Percentiles rank a stretch among this genome's conserved stretches.
Evolutionary conservation across 2,113 vertebrate species (phyloP).

Genomic region (Procavia capensis): DNA sequence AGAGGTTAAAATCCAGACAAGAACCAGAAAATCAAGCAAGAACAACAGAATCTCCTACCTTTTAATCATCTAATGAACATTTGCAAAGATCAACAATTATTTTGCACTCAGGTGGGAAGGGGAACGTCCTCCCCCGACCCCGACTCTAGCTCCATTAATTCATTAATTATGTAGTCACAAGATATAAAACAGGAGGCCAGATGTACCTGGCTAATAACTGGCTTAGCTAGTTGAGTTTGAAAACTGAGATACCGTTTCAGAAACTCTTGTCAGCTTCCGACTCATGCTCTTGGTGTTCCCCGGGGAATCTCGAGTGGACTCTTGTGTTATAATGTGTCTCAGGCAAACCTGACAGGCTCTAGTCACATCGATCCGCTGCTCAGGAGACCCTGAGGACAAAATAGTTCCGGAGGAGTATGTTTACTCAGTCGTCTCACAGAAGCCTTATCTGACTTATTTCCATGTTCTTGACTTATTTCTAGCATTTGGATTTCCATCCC

Average conservation of each 20-base stretch:
- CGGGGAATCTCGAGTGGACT: not conserved
- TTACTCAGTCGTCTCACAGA: not conserved
- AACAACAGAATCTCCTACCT: not conserved
- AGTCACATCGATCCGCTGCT: not conserved
- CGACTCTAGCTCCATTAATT: not conserved
- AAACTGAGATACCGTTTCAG: not conserved
- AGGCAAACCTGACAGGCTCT: not conserved
- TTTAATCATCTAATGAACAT: not conserved
- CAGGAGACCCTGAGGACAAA: not conserved
- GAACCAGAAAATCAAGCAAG: not conserved
- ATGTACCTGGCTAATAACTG: not conserved
- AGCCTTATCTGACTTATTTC: not conserved
- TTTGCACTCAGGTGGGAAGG: not conserved
- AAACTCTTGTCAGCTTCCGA: not conserved
- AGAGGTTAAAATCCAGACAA: slow-evolving; percentile 18
- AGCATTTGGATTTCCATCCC: not conserved
- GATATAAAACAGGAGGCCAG: not conserved
- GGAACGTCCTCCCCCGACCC: not conserved
- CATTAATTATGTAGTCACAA: slow-evolving; percentile 21
- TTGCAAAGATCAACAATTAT: not conserved
- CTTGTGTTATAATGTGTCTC: not conserved
- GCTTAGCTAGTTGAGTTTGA: not conserved
- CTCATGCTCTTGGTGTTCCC: not conserved
- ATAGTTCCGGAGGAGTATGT: not conserved
- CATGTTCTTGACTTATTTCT: not conserved